These are phyloP conservation scores for Blastobasis lacticolella DNA, from an alignment of 2,888 invertebrate species.

Conservation along the genomic window DNA sequence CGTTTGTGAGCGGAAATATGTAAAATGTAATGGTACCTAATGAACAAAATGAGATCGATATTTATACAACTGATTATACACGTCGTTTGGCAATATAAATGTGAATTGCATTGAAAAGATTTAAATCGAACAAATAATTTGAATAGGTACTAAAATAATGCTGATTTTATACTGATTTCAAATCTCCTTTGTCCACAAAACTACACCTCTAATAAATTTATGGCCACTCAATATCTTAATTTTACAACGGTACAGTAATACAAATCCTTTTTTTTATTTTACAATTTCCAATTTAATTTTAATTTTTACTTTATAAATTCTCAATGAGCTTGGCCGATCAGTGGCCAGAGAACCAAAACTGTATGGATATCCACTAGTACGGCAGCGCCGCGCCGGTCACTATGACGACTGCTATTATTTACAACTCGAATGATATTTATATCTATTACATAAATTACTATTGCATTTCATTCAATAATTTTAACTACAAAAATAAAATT, in stretches of 20 bases:
- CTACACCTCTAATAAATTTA: conserved; percentile 42
- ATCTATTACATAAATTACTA: conserved; percentile 72
- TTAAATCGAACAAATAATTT: too few species aligned
- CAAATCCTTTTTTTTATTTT: conserved; percentile 36
- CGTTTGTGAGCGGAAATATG: too few species aligned
- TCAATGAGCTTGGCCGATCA: conserved; percentile 30
- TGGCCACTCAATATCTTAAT: conserved; percentile 69
- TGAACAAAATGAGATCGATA: too few species aligned
- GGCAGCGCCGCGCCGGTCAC: conserved; percentile 13
- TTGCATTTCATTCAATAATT: conserved; percentile 68
- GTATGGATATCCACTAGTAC: conserved; percentile 13
- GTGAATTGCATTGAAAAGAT: too few species aligned
- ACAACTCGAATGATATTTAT: conserved; percentile 54
- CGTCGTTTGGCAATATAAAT: too few species aligned
- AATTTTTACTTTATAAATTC: conserved; percentile 21
- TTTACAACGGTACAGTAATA: conserved; percentile 55
- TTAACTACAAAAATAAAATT: conserved; percentile 63
- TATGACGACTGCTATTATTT: conserved; percentile 58
- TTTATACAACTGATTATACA: too few species aligned
- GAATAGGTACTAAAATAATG: too few species aligned
- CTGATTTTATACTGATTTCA: too few species aligned
- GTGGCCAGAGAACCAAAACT: conserved; percentile 34
- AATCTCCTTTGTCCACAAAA: conserved; percentile 29
- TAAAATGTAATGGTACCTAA: too few species aligned
- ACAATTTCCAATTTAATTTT: conserved; percentile 29